A percentile compares a stretch with the other conserved stretches of the same genome.
phyloP scores from a whole-genome alignment of 2,113 vertebrate genomes.

The Callaeas wilsoni region DNA sequence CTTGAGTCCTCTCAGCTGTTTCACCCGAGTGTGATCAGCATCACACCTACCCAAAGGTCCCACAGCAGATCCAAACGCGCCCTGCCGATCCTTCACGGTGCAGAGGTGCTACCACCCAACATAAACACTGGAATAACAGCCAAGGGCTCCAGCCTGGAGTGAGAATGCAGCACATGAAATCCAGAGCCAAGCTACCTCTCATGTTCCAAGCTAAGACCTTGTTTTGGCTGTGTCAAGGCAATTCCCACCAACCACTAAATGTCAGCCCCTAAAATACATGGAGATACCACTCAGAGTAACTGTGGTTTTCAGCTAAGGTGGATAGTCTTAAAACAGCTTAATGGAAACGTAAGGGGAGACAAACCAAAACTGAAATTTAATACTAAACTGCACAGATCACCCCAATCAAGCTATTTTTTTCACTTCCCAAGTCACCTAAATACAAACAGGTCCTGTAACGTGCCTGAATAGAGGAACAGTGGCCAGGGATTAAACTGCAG shows the following conservation, averaged over 20 bases:
- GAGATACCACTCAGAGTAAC: neutral
- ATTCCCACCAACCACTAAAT: neutral
- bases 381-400: neutral
- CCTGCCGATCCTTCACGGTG: accelerated
- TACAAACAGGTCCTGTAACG: neutral
- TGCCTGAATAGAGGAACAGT: neutral
- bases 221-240: neutral
- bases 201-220: neutral
- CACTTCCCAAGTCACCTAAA: neutral
- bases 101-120: neutral
- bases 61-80: neutral
- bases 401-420: neutral
- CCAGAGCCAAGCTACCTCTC: neutral
- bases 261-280: neutral
- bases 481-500: neutral
- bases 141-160: neutral
- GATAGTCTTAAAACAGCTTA: neutral
- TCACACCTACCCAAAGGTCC: neutral
- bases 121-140: neutral
- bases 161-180: neutral
- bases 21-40: neutral
- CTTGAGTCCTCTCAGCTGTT: neutral
- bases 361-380: neutral
- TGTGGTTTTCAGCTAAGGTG: neutral
- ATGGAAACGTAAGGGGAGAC: neutral